Base-by-base conservation (phyloP, 1,140 invertebrate species). In the Zaprionus gabonicus region DNA sequence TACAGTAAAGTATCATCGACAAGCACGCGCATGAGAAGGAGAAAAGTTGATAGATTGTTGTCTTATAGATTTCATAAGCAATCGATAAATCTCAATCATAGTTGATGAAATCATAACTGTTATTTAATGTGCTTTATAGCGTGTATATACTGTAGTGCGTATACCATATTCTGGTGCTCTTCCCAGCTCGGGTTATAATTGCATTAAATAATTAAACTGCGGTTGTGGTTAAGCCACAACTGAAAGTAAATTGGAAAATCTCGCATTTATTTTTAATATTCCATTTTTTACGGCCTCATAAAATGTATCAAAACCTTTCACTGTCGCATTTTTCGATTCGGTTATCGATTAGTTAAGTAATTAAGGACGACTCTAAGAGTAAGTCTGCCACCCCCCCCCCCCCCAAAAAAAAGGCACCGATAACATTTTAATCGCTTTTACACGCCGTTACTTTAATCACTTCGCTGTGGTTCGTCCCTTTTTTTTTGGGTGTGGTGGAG, bases 281-380 rank as follows among this genome's bases (percentile, higher is more conserved):
- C 38, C n/a, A 44, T n/a, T 44, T 44, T 41, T 56, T 41, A 28
- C 20, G 13, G 15, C n/a, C 10, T 56, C 23, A 56, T 41, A 36
- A 49, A 31, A 63, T 3, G 51, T 13, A 51, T 51, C 46, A 51
- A 51, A 46, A 25, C 23, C 23, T 51, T 51, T 51, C 9, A 51
- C 9, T 17, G 41, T 10, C 27, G 12, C 55, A 44, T 34, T 23
- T 59, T 38, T 20, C 53, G 55, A 17, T 27, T 53, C 27, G 44
- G 44, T 41, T 66, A 71, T 76, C 56, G 73, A 76, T 76, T 64
- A 41, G 28, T 71, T 49, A 27, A 41, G 68, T 71, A 71, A 76
- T 71, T 65, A 76, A 71, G 53, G 10, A 9, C 41, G 44, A 56
- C 56, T 69, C 56, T 69, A 56, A 75, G 17, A 15, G 12, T 23